phyloP scores from a whole-genome alignment of 2,113 vertebrate species.

The Baryphthengus martii region DNA sequence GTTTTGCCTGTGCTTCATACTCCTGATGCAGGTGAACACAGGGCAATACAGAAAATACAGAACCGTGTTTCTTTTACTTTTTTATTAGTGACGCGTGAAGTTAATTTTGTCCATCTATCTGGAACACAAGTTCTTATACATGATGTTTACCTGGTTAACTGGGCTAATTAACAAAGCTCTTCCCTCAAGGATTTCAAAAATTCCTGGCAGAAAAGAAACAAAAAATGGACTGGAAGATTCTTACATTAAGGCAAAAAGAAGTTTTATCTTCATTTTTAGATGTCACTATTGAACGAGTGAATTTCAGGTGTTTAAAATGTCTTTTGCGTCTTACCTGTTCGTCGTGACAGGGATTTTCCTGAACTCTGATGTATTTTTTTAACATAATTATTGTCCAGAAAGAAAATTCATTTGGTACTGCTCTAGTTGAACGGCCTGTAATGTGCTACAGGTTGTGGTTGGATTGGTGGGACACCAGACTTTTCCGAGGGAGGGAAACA shows the following conservation, averaged over 20 bases:
- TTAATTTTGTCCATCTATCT: background rate
- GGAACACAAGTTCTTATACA: background rate
- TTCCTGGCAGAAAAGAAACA: background rate
- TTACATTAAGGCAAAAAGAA: background rate
- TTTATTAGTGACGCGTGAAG: background rate
- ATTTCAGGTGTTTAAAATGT: background rate
- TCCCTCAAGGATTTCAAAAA: background rate
- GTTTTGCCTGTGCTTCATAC: background rate
- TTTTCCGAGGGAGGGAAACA: background rate
- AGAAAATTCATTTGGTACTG: background rate
- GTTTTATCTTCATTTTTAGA: background rate
- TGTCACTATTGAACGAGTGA: background rate
- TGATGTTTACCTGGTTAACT: background rate
- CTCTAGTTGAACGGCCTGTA: background rate
- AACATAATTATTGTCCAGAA: background rate
- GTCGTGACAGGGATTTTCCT: background rate
- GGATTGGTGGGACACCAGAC: background rate
- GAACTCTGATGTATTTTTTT: background rate
- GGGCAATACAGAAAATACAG: background rate
- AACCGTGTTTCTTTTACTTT: background rate
- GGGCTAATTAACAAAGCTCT: background rate
- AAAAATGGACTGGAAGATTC: background rate
- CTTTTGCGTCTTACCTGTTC: background rate
- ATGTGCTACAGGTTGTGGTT: background rate
- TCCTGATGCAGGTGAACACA: background rate